Conservation (phyloP, 1,140 invertebrate species). For the Acromyrmex echinatior region DNA sequence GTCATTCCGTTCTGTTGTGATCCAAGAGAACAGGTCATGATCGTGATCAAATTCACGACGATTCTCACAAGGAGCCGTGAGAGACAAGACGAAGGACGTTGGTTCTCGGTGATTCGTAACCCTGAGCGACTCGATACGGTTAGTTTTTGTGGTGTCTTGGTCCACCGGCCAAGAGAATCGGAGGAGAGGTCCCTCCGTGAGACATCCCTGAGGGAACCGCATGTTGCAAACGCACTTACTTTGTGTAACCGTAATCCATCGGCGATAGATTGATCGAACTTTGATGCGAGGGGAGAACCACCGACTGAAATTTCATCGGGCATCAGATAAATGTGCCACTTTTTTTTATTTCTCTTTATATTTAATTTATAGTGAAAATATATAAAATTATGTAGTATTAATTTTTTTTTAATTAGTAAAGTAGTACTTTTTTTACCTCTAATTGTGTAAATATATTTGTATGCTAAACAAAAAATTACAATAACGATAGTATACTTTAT, state of each 20-base stretch:
- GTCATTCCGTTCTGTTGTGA: constrained; percentile 56
- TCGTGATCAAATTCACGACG: constrained; percentile 73
- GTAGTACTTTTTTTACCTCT: no score
- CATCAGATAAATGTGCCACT: constrained; percentile 19
- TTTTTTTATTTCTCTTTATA: constrained; percentile 8
- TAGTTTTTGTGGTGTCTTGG: constrained; percentile 80
- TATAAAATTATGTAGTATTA: no score
- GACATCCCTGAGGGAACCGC: constrained; percentile 68
- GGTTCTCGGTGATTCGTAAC: constrained; percentile 60
- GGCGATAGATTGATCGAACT: constrained; percentile 67
- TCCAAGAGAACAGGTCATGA: constrained; percentile 17
- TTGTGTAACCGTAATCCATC: constrained; percentile 67
- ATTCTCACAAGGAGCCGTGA: constrained; percentile 69
- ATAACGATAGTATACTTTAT: no score
- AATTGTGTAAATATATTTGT: no score
- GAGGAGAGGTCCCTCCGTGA: constrained; percentile 59
- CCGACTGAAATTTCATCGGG: constrained; percentile 81
- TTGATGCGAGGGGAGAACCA: constrained; percentile 68
- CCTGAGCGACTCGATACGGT: constrained; percentile 69
- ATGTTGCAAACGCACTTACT: constrained; percentile 64
- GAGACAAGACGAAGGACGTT: constrained; percentile 61
- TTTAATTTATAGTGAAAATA: no score
- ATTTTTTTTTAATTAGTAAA: no score
- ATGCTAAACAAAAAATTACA: no score
- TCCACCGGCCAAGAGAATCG: constrained; percentile 64